These are phyloP conservation scores for Ctenopoma kingsleyae DNA, from an alignment of 2,797 vertebrate genomes.

Conservation along the genomic window DNA sequence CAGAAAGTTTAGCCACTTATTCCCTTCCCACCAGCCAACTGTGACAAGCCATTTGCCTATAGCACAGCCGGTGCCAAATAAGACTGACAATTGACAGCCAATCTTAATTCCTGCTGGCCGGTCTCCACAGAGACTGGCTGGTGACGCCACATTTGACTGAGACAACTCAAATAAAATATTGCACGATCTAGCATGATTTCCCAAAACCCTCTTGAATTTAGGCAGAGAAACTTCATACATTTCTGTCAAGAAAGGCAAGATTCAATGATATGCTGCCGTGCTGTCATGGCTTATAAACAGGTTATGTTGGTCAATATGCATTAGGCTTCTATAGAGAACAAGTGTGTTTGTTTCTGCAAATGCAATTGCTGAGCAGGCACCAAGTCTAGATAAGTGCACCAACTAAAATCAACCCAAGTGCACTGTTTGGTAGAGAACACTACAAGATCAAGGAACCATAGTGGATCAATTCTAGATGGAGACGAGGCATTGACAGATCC, in stretches of 20 bases:
- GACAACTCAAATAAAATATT: constrained; percentile 34
- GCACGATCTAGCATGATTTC: constrained; percentile 5
- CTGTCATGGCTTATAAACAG: background rate
- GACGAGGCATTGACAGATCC: background rate
- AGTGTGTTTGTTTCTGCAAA: too few species aligned
- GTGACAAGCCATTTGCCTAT: constrained; percentile 47
- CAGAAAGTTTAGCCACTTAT: constrained; percentile 39
- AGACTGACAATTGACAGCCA: constrained; percentile 43
- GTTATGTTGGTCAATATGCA: constrained; percentile 17
- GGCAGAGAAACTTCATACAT: constrained; percentile 11
- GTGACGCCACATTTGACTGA: constrained; percentile 27
- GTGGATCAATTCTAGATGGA: background rate
- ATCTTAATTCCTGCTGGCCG: constrained; percentile 36
- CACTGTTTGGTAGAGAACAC: background rate
- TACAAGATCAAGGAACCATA: background rate
- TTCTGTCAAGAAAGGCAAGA: background rate
- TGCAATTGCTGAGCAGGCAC: background rate
- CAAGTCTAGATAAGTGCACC: background rate
- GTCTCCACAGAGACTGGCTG: constrained; percentile 26
- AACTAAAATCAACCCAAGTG: background rate
- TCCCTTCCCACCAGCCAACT: constrained; percentile 40
- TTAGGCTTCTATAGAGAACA: too few species aligned
- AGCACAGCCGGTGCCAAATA: constrained; percentile 30
- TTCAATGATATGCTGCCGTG: background rate
- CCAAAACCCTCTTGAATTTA: constrained; percentile 6